Evolutionary conservation across 2,888 invertebrate species (phyloP).

Genomic region (Sclerodermus sp.): DNA sequence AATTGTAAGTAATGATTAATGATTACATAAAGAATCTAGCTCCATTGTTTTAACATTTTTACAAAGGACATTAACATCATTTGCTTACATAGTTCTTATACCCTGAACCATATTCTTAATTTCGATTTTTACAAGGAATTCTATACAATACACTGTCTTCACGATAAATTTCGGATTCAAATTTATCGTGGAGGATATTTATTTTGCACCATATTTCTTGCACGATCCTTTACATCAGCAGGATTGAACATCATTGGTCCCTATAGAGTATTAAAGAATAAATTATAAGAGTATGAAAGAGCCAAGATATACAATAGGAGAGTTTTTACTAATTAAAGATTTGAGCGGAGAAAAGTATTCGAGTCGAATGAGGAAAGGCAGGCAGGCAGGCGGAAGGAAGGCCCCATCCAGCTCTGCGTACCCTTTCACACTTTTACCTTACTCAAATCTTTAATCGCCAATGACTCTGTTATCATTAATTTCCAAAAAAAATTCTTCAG

Average conservation of each 20-base stretch:
- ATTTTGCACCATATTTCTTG: conserved; percentile 35
- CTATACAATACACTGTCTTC: not conserved
- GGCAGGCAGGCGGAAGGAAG: too few species aligned
- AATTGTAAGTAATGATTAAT: not conserved
- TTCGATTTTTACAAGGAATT: not conserved
- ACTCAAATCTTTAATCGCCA: too few species aligned
- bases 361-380: too few species aligned
- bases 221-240: conserved; percentile 45
- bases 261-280: conserved; percentile 24
- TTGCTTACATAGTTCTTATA: too few species aligned
- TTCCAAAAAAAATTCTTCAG: too few species aligned
- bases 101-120: not conserved
- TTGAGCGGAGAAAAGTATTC: too few species aligned
- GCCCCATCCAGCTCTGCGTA: too few species aligned
- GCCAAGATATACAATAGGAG: not conserved
- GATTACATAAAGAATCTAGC: not conserved
- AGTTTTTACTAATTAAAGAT: not conserved
- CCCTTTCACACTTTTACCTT: too few species aligned
- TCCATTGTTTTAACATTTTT: too few species aligned
- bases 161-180: not conserved
- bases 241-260: conserved; percentile 54
- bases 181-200: conserved; percentile 50
- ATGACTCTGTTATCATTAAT: too few species aligned
- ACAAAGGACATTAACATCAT: too few species aligned
- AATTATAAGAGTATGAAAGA: not conserved